Evolutionary conservation across 1,140 invertebrate species (phyloP).

Genomic region (Drosophila orosa): DNA sequence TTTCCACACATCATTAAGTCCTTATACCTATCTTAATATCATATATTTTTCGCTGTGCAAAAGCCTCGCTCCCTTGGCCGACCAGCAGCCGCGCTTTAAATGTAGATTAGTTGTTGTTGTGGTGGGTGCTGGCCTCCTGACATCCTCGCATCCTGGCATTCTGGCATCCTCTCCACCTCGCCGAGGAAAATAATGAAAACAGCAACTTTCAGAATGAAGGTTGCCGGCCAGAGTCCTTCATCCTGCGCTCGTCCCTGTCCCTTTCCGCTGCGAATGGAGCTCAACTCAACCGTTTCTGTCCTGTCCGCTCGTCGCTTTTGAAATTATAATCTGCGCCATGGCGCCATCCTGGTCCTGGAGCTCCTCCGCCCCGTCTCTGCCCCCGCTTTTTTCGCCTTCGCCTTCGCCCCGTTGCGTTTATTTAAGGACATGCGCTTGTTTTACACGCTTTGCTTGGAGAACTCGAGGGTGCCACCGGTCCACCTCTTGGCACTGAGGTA

Average conservation of each 20-base stretch:
- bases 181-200: conserved; percentile 82
- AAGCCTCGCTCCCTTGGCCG: too few species aligned
- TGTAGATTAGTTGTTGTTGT: conserved; percentile 80
- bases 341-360: conserved; percentile 34
- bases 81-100: conserved; percentile 56
- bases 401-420: conserved; percentile 50
- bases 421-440: conserved; percentile 73
- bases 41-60: conserved; percentile 7
- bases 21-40: neutral
- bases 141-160: conserved; percentile 13
- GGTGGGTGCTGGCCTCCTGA: conserved; percentile 42
- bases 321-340: conserved; percentile 83
- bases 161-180: conserved; percentile 23
- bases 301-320: conserved; percentile 71
- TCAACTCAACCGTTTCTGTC: conserved; percentile 47
- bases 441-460: conserved; percentile 70
- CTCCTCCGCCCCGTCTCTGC: neutral
- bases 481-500: conserved; percentile 16
- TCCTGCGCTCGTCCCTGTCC: conserved; percentile 15
- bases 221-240: conserved; percentile 30
- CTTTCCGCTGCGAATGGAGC: conserved; percentile 24
- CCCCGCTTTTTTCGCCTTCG: conserved; percentile 18
- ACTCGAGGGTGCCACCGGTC: conserved; percentile 34
- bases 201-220: conserved; percentile 82
- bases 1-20: neutral